These are phyloP conservation scores for Nematolebias whitei DNA, from an alignment of 2,113 vertebrate species.

Conservation along the genomic window DNA sequence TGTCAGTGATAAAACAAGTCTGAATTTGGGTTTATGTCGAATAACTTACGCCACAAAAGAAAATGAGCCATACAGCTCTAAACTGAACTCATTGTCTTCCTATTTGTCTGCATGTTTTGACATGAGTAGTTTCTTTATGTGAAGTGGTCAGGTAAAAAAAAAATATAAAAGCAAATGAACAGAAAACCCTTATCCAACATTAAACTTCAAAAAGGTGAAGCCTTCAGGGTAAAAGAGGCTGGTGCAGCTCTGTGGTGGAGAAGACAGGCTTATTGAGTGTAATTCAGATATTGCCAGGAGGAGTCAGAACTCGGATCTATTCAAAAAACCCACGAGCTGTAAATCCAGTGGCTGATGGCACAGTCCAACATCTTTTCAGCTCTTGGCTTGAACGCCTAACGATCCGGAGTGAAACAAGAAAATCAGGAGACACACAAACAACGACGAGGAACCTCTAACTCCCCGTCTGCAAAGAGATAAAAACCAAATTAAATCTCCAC, in stretches of 20 bases:
- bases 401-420: slow-evolving; percentile 10
- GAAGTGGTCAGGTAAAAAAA: neutral
- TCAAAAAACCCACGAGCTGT: slow-evolving; percentile 7
- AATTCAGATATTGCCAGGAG: slow-evolving; percentile 35
- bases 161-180: slow-evolving; percentile 17
- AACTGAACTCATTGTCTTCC: neutral
- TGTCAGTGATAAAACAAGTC: too few relatives aligned
- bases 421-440: slow-evolving; percentile 39
- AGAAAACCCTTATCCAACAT: neutral
- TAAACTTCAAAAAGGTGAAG: neutral
- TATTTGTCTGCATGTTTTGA: neutral
- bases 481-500: slow-evolving; percentile 59
- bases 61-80: neutral
- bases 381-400: slow-evolving; percentile 34
- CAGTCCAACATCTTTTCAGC: slow-evolving; percentile 40
- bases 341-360: slow-evolving; percentile 32
- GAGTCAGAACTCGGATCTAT: slow-evolving; percentile 31
- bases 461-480: slow-evolving; percentile 26
- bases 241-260: neutral
- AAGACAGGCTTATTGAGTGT: slow-evolving; percentile 23
- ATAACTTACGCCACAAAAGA: neutral
- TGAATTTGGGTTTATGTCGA: neutral
- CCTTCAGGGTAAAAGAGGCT: neutral
- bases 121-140: neutral
- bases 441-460: slow-evolving; percentile 3